Evolutionary conservation across 1,140 invertebrate species (phyloP).

Genomic region (Sycophaga agraensis): DNA sequence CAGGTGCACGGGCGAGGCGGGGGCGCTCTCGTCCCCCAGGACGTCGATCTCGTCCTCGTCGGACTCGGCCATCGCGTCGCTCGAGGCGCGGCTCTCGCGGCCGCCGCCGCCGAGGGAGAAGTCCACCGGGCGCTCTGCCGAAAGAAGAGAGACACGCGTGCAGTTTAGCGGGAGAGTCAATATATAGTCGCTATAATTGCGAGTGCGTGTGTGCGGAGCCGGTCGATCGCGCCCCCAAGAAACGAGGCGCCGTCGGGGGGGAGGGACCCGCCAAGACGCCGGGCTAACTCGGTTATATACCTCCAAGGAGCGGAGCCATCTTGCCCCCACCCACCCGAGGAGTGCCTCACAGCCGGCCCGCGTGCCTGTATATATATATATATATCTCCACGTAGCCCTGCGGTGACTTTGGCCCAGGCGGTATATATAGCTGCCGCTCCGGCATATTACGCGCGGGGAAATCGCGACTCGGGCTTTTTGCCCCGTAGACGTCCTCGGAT

Average conservation of each 20-base stretch:
- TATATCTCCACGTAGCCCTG: too few relatives aligned
- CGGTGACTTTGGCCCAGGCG: not conserved
- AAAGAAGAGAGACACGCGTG: not conserved
- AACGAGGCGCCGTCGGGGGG: not conserved
- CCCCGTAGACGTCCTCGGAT: too few relatives aligned
- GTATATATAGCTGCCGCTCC: too few relatives aligned
- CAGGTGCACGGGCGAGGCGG: constrained; percentile 2
- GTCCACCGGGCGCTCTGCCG: constrained; percentile 52
- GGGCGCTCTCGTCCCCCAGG: constrained; percentile 39
- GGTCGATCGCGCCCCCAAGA: constrained; percentile 26
- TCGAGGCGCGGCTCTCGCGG: constrained; percentile 49
- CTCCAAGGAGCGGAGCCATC: constrained; percentile 48
- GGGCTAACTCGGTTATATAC: constrained; percentile 52
- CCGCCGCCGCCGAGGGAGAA: constrained; percentile 50
- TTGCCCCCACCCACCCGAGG: too few relatives aligned
- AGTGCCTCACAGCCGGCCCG: constrained; percentile 41
- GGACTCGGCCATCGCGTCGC: constrained; percentile 48
- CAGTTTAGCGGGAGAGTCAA: not conserved
- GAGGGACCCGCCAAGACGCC: too few relatives aligned
- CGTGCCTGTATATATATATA: constrained; percentile 1
- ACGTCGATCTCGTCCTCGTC: constrained; percentile 55
- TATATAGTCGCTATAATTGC: too few relatives aligned
- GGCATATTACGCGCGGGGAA: too few relatives aligned
- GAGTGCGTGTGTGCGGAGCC: constrained; percentile 37
- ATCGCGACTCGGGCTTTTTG: too few relatives aligned